Evolutionary conservation across 2,888 invertebrate species (phyloP), one percentile per base, ranked within the genome.

Genomic region (Opisthograptis luteolata): DNA sequence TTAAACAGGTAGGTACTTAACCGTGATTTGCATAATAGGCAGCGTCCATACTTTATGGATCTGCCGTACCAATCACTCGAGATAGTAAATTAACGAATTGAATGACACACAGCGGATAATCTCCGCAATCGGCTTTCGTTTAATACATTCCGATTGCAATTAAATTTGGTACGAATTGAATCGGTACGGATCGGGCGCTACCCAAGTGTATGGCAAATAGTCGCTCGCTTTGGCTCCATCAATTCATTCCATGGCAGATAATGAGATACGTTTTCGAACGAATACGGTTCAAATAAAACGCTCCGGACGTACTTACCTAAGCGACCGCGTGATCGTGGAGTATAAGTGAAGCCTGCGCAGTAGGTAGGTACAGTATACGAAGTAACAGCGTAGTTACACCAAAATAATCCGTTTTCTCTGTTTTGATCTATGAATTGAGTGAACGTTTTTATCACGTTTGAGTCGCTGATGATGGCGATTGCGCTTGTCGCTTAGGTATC

Each of bases 181-280:
- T 86, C 76, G 76, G 73, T 74, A 64, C 70, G 79, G 76, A 79
- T 81, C 79, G 76, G 68, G 71, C 71, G 70, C 73, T 73, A 73
- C 80, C n/a, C 78, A 79, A 89, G 88, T 87, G 87, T 81, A 88
- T 81, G 76, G 80, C 89, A 89, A 88, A 89, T 83, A 89, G 80
- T 81, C 81, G 67, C 75, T 7, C 42, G 32, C 31, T 48, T 32
- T 43, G 43, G 32, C 62, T 77, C 77, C 83, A n/a, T n/a, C n/a
- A 84, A 87, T 88, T 86, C 85, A 87, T 84, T 76, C 70, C 73
- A 74, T 77, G 74, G 76, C 74, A 76, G 73, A 79, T 86, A 87
- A 89, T 87, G 87, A 85, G 84, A 82, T 84, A 81, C 81, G 82
- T 76, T 79, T 76, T 70, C 68, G 67, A 71, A 75, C 71, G 73